Conservation (phyloP, 2,113 vertebrate genomes). For the Dendrocopos noguchii region DNA sequence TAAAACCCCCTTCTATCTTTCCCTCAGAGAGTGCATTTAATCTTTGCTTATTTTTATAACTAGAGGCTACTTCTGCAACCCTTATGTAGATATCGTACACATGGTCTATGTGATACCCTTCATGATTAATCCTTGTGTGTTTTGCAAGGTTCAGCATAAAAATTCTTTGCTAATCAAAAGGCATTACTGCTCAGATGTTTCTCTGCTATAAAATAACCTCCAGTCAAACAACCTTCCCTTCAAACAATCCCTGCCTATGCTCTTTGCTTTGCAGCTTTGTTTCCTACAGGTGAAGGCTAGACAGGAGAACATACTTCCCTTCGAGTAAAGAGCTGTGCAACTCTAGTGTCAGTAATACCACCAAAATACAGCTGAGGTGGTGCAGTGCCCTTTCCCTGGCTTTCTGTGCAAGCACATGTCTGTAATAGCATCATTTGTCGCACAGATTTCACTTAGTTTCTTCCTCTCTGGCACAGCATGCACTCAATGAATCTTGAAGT, state of each 20-base stretch:
- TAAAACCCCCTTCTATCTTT: background rate
- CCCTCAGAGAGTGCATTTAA: background rate
- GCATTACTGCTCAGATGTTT: background rate
- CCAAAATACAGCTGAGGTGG: background rate
- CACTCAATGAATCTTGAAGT: background rate
- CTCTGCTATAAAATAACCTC: background rate
- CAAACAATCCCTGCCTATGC: background rate
- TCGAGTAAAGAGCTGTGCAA: background rate
- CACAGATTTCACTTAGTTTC: background rate
- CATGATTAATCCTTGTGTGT: background rate
- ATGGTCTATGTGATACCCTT: background rate
- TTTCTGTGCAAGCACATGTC: background rate
- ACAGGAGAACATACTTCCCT: background rate
- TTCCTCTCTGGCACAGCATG: background rate
- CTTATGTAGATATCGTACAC: background rate
- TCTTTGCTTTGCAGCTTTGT: background rate
- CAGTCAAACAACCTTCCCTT: background rate
- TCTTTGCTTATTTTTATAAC: constrained; percentile 11
- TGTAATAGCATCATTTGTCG: background rate
- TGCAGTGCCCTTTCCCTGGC: background rate
- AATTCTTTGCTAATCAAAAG: constrained; percentile 11
- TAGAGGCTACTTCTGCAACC: background rate
- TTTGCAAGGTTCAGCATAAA: constrained; percentile 8
- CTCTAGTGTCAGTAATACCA: background rate
- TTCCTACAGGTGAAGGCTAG: background rate